Conservation (phyloP, 2,113 vertebrate genomes). For the Gobiocypris rarus region DNA sequence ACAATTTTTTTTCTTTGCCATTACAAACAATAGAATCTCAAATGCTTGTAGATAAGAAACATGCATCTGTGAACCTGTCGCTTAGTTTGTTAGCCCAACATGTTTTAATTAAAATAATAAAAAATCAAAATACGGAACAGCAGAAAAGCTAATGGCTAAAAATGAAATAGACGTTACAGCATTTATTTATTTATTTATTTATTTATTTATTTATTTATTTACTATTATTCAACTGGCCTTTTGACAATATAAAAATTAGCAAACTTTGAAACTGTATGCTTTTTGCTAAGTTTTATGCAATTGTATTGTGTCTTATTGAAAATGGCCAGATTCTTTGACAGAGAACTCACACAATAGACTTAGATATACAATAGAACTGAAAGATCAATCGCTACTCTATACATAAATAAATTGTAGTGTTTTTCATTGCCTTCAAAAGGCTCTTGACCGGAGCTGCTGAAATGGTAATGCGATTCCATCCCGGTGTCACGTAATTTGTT, state of each 20-base stretch:
- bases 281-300: not conserved
- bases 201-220: too few relatives aligned
- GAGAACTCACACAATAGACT: slow-evolving; percentile 1
- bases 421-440: slow-evolving; percentile 59
- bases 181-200: not conserved
- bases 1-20: slow-evolving; percentile 57
- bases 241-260: too few relatives aligned
- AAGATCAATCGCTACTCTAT: slow-evolving; percentile 62
- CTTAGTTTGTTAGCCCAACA: not conserved
- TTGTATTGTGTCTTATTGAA: not conserved
- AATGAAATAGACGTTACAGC: not conserved
- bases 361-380: slow-evolving; percentile 58
- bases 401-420: slow-evolving; percentile 57
- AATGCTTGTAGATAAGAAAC: slow-evolving; percentile 45
- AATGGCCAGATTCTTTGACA: slow-evolving; percentile 48
- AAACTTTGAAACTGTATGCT: not conserved
- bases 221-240: too few relatives aligned
- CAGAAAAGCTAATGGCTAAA: not conserved
- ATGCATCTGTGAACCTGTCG: not conserved
- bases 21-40: slow-evolving; percentile 58
- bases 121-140: not conserved
- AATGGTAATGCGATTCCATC: slow-evolving; percentile 48
- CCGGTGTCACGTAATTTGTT: slow-evolving; percentile 45
- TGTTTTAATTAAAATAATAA: not conserved
- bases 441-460: slow-evolving; percentile 56